Conservation (phyloP, 2,113 vertebrate species). For the Dicaeum eximium region DNA sequence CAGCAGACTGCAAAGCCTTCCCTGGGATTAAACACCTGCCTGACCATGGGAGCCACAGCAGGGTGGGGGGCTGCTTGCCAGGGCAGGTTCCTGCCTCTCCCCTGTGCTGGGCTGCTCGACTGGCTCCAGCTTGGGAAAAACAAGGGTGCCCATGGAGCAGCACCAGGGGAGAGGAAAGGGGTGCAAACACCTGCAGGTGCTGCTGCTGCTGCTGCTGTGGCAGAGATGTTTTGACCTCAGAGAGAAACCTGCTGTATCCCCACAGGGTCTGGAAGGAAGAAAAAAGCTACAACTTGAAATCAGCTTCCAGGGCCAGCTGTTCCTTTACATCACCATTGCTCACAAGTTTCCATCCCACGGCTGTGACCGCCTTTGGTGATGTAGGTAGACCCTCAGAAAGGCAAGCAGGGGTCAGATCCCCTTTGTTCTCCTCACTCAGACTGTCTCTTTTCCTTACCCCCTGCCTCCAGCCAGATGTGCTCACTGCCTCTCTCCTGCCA, state of each 20-base stretch:
- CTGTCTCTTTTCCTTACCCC: constrained; percentile 5
- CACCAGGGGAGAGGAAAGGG: background rate
- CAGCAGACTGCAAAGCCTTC: background rate
- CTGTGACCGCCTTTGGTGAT: background rate
- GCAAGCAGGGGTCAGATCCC: rapidly evolving
- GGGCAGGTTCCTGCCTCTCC: background rate
- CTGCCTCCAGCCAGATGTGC: constrained; percentile 29
- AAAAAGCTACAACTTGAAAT: background rate
- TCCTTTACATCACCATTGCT: rapidly evolving
- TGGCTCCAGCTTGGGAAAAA: background rate
- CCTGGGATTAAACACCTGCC: background rate
- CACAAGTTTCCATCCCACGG: background rate
- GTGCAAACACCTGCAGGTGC: background rate
- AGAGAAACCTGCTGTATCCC: background rate
- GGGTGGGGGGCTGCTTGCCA: rapidly evolving
- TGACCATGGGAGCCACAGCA: rapidly evolving
- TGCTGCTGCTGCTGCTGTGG: background rate
- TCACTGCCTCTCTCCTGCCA: background rate
- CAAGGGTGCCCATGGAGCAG: background rate
- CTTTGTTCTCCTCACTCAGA: constrained; percentile 30
- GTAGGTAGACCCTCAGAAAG: background rate
- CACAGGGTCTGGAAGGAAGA: background rate
- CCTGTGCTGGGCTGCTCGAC: background rate
- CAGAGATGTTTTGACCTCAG: background rate
- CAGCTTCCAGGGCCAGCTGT: background rate